Base-by-base conservation (phyloP, 2,797 vertebrate species). In the Artibeus jamaicensis region DNA sequence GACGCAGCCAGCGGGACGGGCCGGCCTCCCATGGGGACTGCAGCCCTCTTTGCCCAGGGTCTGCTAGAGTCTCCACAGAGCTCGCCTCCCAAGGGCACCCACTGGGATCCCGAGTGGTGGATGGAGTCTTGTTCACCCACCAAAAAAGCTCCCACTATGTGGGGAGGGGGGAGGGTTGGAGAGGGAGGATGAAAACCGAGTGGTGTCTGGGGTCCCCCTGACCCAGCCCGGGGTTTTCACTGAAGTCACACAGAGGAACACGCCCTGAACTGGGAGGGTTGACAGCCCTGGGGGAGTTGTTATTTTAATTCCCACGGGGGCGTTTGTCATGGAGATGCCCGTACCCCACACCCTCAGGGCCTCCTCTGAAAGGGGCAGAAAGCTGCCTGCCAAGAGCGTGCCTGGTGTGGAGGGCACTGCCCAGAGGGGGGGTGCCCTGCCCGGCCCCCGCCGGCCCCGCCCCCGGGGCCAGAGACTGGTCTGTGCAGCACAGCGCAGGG, bases 121-220 rank as follows among this genome's bases (percentile, higher is more conserved):
- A 9, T 8, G 15, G 11, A 6, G 29, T 32, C 53, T 24, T 22
- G 34, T 70, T 92, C 46, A 18, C 79, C 42, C 81, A 62, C 10
- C 21, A 2, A n/a, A 46, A 8, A 73, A 12, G n/a, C 3, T 42
- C 68, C 22, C 44, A 0, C 34, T n/a, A 3, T n/a, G 22, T 22
- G 3, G 16, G 8, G 1, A 4, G 5, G 8, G 37, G 37, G 5
- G 6, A 1, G 12, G 0, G 37, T 7, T 2, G 1, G 26, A 21
- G 26, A 37, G 0, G 1, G 39, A 42, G 5, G 24, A 18, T 5
- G 29, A 21, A 39, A 34, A 5, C 10, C 14, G 9, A 65, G 22
- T 26, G 14, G 21, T 22, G 18, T 18, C 1, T 14, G 15, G 26
- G 32, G 11, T 7, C 53, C 14, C 79, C 77, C 71, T 29, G 6